Evolutionary conservation across 2,797 vertebrate genomes (phyloP), one percentile per base, ranked within the genome.

Genomic region (Micromesistius poutassou): DNA sequence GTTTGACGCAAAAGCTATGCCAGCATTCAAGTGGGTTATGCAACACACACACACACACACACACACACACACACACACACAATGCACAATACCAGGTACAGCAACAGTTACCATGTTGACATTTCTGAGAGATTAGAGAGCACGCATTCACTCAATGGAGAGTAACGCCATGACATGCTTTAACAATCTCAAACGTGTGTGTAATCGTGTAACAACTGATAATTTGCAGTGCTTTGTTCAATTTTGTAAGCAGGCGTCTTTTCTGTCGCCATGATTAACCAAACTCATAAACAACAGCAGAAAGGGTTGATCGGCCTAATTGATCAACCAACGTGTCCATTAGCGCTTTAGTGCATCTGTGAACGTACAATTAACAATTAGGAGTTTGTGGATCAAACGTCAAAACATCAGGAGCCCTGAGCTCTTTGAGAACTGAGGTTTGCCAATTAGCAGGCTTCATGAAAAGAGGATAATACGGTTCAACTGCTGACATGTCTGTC

Each of bases 151-250:
- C 55, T 50, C 81, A 84, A 70, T 78, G 46, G 46, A 84, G 74
- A 80, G 78, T 76, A 82, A 80, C 74, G 75, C 85, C 78, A 81
- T 83, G 76, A 80, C 80, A 80, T 72, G 79, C 82, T 62, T 86
- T 87, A 90, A 89, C 88, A 83, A 79, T 9, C 79, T 81, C 35
- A 77, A 81, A 84, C 87, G 82, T 86, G 85, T 83, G 84, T 84
- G 88, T 85, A 82, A 85, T 90, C 81, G 85, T 86, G 78, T 79
- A 86, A 85, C 85, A 86, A 84, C 70, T 83, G 87, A 83, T 86
- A 84, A 88, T 88, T 90, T 89, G 83, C 79, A 31, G 73, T 19
- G 38, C 75, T 70, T 74, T 85, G 79, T 82, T 72, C 73, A 74
- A 80, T 78, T 82, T 82, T 88, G 80, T 75, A 13, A 50, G 22